A percentile compares a stretch with the other conserved stretches of the same genome.
phyloP scores from a whole-genome alignment of 1,140 invertebrate genomes.

The Trinorchestia longiramus region DNA sequence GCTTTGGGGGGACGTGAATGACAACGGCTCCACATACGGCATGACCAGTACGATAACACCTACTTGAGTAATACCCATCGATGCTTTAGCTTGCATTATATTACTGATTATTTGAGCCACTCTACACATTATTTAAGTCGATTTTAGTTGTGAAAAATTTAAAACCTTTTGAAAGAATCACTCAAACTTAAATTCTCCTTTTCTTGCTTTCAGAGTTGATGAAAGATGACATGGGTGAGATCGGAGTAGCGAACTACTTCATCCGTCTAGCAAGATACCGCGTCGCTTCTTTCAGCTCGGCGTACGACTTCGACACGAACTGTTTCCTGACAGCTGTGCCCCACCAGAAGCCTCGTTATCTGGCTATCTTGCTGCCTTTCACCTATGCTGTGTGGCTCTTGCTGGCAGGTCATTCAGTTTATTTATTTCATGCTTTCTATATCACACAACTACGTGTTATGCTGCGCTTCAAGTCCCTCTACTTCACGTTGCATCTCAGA shows the following conservation, averaged over 20 bases:
- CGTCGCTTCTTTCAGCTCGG: not conserved
- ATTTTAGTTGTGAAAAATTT: no score
- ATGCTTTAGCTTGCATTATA: no score
- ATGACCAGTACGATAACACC: not conserved
- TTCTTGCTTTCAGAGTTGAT: not conserved
- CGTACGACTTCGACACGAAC: slow-evolving; percentile 27
- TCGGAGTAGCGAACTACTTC: slow-evolving; percentile 17
- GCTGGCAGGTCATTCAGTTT: not conserved
- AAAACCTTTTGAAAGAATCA: no score
- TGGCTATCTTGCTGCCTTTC: slow-evolving; percentile 1
- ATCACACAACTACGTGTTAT: no score
- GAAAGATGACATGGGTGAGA: not conserved
- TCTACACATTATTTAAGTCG: no score
- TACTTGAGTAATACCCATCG: no score
- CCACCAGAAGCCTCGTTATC: not conserved
- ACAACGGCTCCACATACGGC: slow-evolving; percentile 9
- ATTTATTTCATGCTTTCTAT: no score
- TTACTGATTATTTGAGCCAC: no score
- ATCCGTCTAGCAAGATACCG: not conserved
- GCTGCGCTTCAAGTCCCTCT: no score
- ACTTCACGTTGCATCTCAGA: no score
- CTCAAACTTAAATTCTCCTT: no score
- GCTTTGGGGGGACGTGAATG: not conserved
- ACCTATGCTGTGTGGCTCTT: not conserved
- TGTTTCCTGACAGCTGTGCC: slow-evolving; percentile 30